These are phyloP conservation scores for Machimus rusticus DNA, from an alignment of 2,888 invertebrate species.

Conservation along the genomic window DNA sequence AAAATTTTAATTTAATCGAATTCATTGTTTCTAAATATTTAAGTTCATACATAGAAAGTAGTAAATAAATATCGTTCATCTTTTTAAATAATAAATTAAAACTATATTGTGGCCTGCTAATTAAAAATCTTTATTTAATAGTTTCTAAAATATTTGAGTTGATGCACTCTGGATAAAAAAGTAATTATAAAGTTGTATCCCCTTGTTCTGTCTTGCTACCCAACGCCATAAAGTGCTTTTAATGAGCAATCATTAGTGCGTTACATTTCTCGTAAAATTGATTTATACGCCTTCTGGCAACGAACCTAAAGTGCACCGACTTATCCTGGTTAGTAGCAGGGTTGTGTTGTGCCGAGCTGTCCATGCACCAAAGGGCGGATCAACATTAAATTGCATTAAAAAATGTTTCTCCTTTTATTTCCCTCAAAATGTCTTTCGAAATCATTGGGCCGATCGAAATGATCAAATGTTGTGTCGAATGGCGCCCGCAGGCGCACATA, in stretches of 20 bases:
- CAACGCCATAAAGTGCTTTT: neutral
- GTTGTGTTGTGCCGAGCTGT: neutral
- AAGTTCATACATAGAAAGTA: too few relatives aligned
- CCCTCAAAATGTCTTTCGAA: neutral
- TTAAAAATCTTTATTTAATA: neutral
- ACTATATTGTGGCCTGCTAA: neutral
- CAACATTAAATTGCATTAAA: neutral
- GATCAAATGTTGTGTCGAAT: neutral
- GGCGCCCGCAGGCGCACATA: neutral
- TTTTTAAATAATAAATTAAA: neutral
- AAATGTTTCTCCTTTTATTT: neutral
- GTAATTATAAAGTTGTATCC: neutral
- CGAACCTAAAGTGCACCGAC: neutral
- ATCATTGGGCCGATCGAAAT: neutral
- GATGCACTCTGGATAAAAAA: neutral
- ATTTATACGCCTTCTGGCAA: neutral
- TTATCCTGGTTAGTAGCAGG: neutral
- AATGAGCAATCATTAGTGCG: neutral
- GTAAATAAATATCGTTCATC: neutral
- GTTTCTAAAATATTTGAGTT: neutral
- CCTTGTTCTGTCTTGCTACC: neutral
- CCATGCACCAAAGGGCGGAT: neutral
- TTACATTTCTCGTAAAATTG: neutral
- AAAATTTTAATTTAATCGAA: too few relatives aligned
- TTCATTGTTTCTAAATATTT: too few relatives aligned